Base-by-base conservation (phyloP, 2,113 vertebrate genomes). In the Bucco capensis region DNA sequence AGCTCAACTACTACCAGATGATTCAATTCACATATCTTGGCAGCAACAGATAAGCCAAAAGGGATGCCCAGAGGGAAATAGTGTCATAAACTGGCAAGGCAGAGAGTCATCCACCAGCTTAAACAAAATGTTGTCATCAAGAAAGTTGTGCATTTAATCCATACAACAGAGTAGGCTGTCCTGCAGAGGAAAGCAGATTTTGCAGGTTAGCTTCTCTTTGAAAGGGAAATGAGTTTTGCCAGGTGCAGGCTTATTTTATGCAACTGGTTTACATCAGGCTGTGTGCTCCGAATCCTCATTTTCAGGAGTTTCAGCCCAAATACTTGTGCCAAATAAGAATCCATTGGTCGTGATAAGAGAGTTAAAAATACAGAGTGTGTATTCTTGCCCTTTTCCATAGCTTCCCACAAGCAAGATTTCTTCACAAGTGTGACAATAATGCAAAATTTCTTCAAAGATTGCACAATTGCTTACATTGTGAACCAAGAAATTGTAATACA, bases 1-100 rank as follows among this genome's bases (percentile, higher is more conserved):
- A 93, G 74, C 70, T 95, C 67, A 92, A 93, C 42, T 83, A 91
- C 72, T 89, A 93, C 74, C 91, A 95, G 89, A 91, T 96, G 79
- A 96, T 87, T 91, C 72, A 88, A 86, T 86, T 84, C 88, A 50
- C 65, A 31, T 86, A 92, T 92, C 81, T 92, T 90, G 89, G 67
- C 86, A 76, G 84, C 73, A 93, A 78, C 35, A 94, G 81, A 92
- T 89, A 94, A 92, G 82, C 37, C 78, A 83, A 83, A 92, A 91
- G 91, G 64, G 78, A 66, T 93, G 89, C 67, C 89, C 51, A 76
- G 78, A 62, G 85, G 87, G 67, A 88, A 89, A 76, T 9, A 73
- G 27, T 62, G 75, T 94, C 85, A 93, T 89, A 85, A 95, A 92
- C 47, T 95, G 85, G 91, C 91, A 92, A 73, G 46, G 58, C 42